Evolutionary conservation across 2,113 vertebrate genomes (phyloP).

Genomic region (Petrocephalus microphthalmus): DNA sequence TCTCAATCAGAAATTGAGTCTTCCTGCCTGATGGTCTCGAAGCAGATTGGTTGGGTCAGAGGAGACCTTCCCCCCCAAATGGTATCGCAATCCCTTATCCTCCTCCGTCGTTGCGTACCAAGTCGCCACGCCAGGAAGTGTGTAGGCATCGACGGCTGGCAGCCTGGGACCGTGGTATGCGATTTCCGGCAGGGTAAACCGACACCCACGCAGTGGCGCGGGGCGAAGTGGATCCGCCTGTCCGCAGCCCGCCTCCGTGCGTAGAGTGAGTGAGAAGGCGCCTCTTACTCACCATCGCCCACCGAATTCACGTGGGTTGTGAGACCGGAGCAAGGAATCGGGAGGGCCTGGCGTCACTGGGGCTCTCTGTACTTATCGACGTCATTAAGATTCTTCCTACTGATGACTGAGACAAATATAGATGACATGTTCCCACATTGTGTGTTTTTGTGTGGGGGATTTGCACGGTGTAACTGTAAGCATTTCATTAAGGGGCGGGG

Average conservation of each 20-base stretch:
- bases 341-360: neutral
- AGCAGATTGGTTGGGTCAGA: neutral
- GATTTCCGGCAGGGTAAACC: neutral
- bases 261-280: neutral
- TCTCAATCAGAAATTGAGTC: neutral
- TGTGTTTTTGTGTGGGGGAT: neutral
- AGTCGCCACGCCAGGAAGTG: neutral
- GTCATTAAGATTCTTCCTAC: neutral
- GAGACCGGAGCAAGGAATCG: neutral
- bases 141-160: neutral
- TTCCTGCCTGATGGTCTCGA: neutral
- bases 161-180: neutral
- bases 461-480: neutral
- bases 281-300: neutral
- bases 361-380: neutral
- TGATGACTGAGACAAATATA: neutral
- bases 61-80: neutral
- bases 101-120: neutral
- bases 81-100: neutral
- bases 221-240: neutral
- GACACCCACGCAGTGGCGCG: neutral
- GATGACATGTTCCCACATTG: neutral
- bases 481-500: neutral
- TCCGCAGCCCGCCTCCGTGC: neutral
- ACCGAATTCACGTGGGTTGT: neutral